A percentile compares a stretch with the other conserved stretches of the same genome.
phyloP scores from a whole-genome alignment of 1,140 invertebrate species.

The Psilanteris sp. region DNA sequence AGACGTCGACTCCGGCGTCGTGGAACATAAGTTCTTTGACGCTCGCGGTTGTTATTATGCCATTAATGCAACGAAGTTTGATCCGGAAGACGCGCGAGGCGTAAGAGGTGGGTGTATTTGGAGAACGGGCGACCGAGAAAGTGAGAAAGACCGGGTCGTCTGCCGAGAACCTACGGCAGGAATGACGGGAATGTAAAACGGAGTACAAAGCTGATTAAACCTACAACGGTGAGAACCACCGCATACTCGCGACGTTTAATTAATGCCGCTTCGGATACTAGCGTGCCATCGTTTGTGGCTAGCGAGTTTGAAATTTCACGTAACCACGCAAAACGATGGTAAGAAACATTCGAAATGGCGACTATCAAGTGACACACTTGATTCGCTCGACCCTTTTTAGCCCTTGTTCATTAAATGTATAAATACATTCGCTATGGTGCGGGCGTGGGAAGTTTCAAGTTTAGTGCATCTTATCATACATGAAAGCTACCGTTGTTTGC shows the following conservation, averaged over 20 bases:
- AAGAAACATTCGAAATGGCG: slow-evolving; percentile 56
- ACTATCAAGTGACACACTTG: slow-evolving; percentile 46
- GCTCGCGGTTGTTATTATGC: slow-evolving; percentile 77
- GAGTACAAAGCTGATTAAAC: slow-evolving; percentile 65
- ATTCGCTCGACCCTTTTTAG: slow-evolving; percentile 27
- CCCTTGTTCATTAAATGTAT: background rate
- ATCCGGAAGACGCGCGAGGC: slow-evolving; percentile 42
- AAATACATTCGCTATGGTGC: background rate
- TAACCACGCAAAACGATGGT: slow-evolving; percentile 53
- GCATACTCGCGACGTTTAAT: slow-evolving; percentile 64
- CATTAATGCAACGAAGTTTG: slow-evolving; percentile 78
- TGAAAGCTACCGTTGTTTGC: too few species aligned
- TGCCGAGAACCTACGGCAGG: slow-evolving; percentile 49
- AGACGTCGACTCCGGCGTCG: slow-evolving; percentile 65
- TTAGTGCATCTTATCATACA: too few species aligned
- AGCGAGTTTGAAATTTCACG: slow-evolving; percentile 60
- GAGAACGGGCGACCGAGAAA: slow-evolving; percentile 35
- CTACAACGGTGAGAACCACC: slow-evolving; percentile 54
- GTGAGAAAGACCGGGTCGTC: slow-evolving; percentile 53
- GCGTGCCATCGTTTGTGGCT: slow-evolving; percentile 59
- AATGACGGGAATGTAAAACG: slow-evolving; percentile 63
- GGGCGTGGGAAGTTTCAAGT: too few species aligned
- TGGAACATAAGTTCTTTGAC: slow-evolving; percentile 71
- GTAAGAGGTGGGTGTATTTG: slow-evolving; percentile 42
- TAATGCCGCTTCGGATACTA: slow-evolving; percentile 59